Percentiles rank a stretch among this genome's conserved stretches.
Conservation (phyloP, 2,888 invertebrate genomes). For the Theodoxus fluviatilis region DNA sequence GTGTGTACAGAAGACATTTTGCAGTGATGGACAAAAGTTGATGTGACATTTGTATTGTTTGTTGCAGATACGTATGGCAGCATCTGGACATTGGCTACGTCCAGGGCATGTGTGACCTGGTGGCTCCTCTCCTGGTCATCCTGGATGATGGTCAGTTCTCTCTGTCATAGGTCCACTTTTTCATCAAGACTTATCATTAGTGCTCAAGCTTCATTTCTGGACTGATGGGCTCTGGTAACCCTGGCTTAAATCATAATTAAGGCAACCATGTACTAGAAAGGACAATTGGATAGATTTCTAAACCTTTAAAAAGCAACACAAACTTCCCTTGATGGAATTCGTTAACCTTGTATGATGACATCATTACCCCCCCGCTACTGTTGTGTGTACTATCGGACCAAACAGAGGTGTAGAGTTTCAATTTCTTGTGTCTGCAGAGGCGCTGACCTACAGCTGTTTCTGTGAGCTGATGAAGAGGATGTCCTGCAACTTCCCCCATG, state of each 20-base stretch:
- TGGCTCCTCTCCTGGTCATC: constrained; percentile 88
- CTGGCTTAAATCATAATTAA: too few relatives aligned
- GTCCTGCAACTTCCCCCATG: constrained; percentile 88
- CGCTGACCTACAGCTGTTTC: constrained; percentile 89
- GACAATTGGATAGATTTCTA: too few relatives aligned
- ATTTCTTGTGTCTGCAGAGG: constrained; percentile 70
- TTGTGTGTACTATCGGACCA: too few relatives aligned
- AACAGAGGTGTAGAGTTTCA: too few relatives aligned
- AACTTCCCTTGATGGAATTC: too few relatives aligned
- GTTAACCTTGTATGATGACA: too few relatives aligned
- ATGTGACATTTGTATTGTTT: too few relatives aligned
- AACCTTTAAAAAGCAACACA: too few relatives aligned
- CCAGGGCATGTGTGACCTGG: constrained; percentile 97
- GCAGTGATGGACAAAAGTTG: too few relatives aligned
- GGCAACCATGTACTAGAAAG: too few relatives aligned
- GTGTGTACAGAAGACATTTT: neutral
- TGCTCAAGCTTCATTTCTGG: neutral
- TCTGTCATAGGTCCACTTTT: neutral
- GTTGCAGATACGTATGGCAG: constrained; percentile 89
- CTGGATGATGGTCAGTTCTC: constrained; percentile 77
- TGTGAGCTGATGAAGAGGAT: constrained; percentile 89
- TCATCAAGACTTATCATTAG: neutral
- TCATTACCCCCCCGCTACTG: too few relatives aligned
- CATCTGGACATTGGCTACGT: constrained; percentile 93
- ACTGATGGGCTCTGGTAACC: too few relatives aligned